A percentile compares a stretch with the other conserved stretches of the same genome.
These are phyloP conservation scores for Xestia ashworthii DNA, from an alignment of 2,888 invertebrate genomes.

Conservation along the genomic window DNA sequence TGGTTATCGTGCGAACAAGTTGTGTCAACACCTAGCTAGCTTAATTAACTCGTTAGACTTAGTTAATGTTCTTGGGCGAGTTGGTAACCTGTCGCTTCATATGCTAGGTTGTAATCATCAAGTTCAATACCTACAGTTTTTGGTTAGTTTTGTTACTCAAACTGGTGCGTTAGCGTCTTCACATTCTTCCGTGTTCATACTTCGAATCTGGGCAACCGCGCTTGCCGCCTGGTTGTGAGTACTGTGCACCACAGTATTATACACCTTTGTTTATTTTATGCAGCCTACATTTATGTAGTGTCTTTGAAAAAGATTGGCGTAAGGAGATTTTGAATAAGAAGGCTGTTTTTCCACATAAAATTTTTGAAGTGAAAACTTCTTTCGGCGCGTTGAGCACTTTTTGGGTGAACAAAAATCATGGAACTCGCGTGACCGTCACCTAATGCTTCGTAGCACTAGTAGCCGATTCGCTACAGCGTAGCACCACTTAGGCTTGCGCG, in stretches of 20 bases:
- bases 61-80: constrained; percentile 47
- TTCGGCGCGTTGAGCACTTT: too few species aligned
- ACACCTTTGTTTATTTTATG: neutral
- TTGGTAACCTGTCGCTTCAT: constrained; percentile 33
- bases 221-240: neutral
- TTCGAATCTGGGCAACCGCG: neutral
- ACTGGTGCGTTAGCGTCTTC: neutral
- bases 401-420: too few species aligned
- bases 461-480: too few species aligned
- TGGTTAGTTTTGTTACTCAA: neutral
- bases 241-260: too few species aligned
- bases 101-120: constrained; percentile 30
- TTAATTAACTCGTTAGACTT: constrained; percentile 60
- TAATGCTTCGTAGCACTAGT: too few species aligned
- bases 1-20: constrained; percentile 50
- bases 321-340: neutral
- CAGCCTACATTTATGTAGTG: neutral
- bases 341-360: too few species aligned
- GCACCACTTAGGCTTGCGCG: too few species aligned
- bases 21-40: constrained; percentile 52
- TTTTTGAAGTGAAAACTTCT: too few species aligned
- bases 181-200: neutral
- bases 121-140: constrained; percentile 26
- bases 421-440: too few species aligned
- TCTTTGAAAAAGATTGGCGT: too few species aligned